phyloP scores from a whole-genome alignment of 1,140 invertebrate genomes.

The Zaprionus lachaisei region DNA sequence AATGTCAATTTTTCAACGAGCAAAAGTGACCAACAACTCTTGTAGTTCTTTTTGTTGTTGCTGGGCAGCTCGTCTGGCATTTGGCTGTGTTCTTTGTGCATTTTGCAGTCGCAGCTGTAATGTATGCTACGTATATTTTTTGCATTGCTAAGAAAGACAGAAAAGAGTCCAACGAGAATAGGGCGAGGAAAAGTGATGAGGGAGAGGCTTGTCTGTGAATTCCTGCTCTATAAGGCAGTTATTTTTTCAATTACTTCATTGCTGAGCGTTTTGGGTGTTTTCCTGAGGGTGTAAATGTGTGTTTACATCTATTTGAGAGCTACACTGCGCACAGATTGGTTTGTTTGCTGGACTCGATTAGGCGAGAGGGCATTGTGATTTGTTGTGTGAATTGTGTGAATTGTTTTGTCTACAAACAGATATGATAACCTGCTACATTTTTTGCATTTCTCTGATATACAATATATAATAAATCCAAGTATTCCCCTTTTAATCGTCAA shows the following conservation, averaged over 20 bases:
- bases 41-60: conserved; percentile 29
- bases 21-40: conserved; percentile 69
- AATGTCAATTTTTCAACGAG: conserved; percentile 80
- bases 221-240: conserved; percentile 44
- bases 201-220: conserved; percentile 18
- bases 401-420: conserved; percentile 32
- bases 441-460: too few species aligned
- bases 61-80: conserved; percentile 9
- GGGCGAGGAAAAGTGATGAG: not conserved
- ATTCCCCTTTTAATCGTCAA: too few species aligned
- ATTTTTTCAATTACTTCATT: conserved; percentile 79
- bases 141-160: conserved; percentile 16
- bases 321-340: conserved; percentile 23
- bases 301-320: conserved; percentile 13
- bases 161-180: not conserved
- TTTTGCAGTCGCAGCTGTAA: conserved; percentile 56
- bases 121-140: conserved; percentile 60
- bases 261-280: conserved; percentile 32
- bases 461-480: too few species aligned
- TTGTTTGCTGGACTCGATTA: conserved; percentile 62
- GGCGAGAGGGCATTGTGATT: conserved; percentile 61
- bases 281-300: conserved; percentile 6
- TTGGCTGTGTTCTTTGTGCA: conserved; percentile 45
- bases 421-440: not conserved
- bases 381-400: conserved; percentile 40